A percentile compares a stretch with the other conserved stretches of the same genome.
phyloP scores from a whole-genome alignment of 2,888 invertebrate species.

The Campoplex capitator region DNA sequence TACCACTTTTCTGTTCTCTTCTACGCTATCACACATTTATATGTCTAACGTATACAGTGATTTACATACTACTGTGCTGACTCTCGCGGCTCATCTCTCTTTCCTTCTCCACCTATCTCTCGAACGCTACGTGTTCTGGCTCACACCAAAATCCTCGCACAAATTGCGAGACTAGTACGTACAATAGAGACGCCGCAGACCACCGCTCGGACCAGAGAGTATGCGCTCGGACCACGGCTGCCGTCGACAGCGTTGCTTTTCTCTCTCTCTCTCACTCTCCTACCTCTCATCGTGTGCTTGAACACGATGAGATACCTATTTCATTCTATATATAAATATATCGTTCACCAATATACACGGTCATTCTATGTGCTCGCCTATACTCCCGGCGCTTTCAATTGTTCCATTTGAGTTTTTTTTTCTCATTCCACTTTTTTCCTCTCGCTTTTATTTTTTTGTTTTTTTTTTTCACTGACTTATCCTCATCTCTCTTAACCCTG shows the following conservation, averaged over 20 bases:
- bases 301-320: slow-evolving; percentile 46
- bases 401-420: slow-evolving; percentile 65
- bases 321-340: slow-evolving; percentile 37
- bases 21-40: slow-evolving; percentile 24
- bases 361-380: slow-evolving; percentile 42
- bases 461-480: slow-evolving; percentile 34
- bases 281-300: slow-evolving; percentile 50
- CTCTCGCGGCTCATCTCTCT: slow-evolving; percentile 61
- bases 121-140: slow-evolving; percentile 38
- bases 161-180: slow-evolving; percentile 65
- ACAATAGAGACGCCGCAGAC: slow-evolving; percentile 67
- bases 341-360: slow-evolving; percentile 16
- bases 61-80: slow-evolving; percentile 34
- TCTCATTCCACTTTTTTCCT: slow-evolving; percentile 60
- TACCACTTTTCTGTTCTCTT: slow-evolving; percentile 64
- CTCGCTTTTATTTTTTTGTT: slow-evolving; percentile 38
- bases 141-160: slow-evolving; percentile 64
- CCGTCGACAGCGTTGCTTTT: slow-evolving; percentile 44
- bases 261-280: slow-evolving; percentile 33
- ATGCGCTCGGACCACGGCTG: slow-evolving; percentile 8
- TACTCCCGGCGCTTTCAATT: slow-evolving; percentile 74
- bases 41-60: slow-evolving; percentile 6
- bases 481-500: slow-evolving; percentile 46
- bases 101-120: slow-evolving; percentile 39
- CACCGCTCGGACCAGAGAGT: slow-evolving; percentile 39